phyloP scores from a whole-genome alignment of 2,113 vertebrate genomes.

The Egretta garzetta region DNA sequence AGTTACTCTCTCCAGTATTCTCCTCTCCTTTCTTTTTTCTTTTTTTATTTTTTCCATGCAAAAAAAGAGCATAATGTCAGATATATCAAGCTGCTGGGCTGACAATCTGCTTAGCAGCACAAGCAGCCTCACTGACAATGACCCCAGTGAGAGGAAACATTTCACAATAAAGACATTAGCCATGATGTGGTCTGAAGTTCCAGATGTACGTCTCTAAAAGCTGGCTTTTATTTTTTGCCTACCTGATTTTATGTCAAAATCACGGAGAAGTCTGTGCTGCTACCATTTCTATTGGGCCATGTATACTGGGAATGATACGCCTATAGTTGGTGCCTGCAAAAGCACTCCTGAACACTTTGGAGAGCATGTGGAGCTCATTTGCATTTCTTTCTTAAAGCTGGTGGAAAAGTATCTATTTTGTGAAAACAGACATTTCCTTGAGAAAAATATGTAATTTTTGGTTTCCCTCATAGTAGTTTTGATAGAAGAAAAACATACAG shows the following conservation, averaged over 20 bases:
- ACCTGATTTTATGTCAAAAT: neutral
- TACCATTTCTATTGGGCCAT: neutral
- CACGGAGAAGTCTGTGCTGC: neutral
- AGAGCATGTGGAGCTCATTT: neutral
- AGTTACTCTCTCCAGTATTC: neutral
- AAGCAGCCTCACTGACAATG: neutral
- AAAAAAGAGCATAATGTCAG: neutral
- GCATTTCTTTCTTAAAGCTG: neutral
- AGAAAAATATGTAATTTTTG: neutral
- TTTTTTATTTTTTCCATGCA: neutral
- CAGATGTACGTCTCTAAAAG: neutral
- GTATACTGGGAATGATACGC: neutral
- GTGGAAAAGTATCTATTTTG: neutral
- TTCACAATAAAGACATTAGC: constrained; percentile 15
- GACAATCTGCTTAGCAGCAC: constrained; percentile 13
- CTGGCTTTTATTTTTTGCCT: neutral
- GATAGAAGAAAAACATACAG: neutral
- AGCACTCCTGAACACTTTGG: neutral
- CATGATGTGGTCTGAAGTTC: neutral
- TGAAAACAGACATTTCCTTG: neutral
- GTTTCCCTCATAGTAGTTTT: neutral
- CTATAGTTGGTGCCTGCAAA: neutral
- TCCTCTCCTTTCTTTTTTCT: neutral
- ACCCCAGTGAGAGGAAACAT: neutral
- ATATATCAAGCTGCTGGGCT: neutral